Percentiles rank a stretch among this genome's conserved stretches.
phyloP scores from a whole-genome alignment of 2,113 vertebrate genomes.

The Paraplagusia blochii region DNA sequence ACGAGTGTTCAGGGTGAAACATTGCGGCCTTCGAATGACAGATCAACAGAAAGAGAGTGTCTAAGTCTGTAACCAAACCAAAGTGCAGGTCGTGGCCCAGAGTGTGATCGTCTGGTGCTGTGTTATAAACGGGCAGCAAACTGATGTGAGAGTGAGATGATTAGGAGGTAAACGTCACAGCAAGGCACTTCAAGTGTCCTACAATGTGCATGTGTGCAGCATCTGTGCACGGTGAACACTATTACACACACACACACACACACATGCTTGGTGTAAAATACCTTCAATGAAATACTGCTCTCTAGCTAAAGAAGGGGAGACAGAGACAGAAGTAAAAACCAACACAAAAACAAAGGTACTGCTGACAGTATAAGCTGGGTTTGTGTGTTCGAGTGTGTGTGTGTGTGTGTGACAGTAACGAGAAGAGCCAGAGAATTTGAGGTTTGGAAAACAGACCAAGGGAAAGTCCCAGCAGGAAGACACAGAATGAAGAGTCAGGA shows the following conservation, averaged over 20 bases:
- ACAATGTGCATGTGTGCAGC: conserved; percentile 21
- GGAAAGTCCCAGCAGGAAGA: conserved; percentile 69
- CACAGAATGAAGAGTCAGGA: conserved; percentile 84
- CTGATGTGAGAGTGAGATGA: not conserved
- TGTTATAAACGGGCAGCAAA: conserved; percentile 17
- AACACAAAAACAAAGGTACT: conserved; percentile 69
- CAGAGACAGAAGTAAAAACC: conserved; percentile 73
- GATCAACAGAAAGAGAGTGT: not conserved
- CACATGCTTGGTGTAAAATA: conserved; percentile 75
- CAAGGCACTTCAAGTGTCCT: conserved; percentile 30
- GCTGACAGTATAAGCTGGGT: conserved; percentile 8
- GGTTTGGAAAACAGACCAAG: conserved; percentile 53
- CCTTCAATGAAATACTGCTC: conserved; percentile 99
- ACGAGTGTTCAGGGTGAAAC: not conserved
- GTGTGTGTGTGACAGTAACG: conserved; percentile 2
- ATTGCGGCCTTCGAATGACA: not conserved
- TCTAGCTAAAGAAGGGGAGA: conserved; percentile 92
- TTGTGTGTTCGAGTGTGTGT: conserved; percentile 10
- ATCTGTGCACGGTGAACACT: conserved; percentile 5
- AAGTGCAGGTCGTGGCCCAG: conserved; percentile 25
- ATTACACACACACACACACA: conserved; percentile 27
- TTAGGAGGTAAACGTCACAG: conserved; percentile 38
- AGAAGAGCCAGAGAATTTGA: conserved; percentile 22
- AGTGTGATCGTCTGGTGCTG: conserved; percentile 24
- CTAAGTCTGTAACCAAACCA: not conserved